phyloP scores from a whole-genome alignment of 2,797 vertebrate species.

The Ibycter americanus region DNA sequence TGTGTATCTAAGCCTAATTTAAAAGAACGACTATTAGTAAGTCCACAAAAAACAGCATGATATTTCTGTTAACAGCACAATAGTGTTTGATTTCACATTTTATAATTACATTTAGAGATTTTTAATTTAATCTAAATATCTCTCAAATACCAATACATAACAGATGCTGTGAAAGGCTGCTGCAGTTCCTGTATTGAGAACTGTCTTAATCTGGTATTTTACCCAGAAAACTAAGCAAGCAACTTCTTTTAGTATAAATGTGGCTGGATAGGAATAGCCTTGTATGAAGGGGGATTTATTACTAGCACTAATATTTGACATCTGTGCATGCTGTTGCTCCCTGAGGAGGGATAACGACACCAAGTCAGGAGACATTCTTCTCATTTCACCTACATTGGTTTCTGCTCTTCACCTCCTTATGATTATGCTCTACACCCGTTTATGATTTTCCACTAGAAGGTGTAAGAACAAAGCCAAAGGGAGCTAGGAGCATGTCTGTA shows the following conservation, averaged over 20 bases:
- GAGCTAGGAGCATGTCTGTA: background rate
- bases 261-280: background rate
- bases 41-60: background rate
- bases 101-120: background rate
- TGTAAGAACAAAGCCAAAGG: background rate
- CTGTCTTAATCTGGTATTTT: background rate
- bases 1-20: background rate
- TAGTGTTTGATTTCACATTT: background rate
- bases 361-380: background rate
- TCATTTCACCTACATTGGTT: background rate
- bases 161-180: background rate
- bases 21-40: background rate
- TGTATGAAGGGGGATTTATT: background rate
- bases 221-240: background rate
- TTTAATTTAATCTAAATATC: background rate
- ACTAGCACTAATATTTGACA: background rate
- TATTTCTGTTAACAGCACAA: background rate
- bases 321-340: background rate
- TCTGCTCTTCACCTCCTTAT: background rate
- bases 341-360: background rate
- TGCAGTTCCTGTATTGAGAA: background rate
- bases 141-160: background rate
- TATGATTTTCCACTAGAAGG: background rate
- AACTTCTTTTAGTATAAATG: background rate
- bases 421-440: background rate